Evolutionary conservation across 2,888 invertebrate genomes (phyloP), one percentile per base, ranked within the genome.

Genomic region (Leucophenga montana): DNA sequence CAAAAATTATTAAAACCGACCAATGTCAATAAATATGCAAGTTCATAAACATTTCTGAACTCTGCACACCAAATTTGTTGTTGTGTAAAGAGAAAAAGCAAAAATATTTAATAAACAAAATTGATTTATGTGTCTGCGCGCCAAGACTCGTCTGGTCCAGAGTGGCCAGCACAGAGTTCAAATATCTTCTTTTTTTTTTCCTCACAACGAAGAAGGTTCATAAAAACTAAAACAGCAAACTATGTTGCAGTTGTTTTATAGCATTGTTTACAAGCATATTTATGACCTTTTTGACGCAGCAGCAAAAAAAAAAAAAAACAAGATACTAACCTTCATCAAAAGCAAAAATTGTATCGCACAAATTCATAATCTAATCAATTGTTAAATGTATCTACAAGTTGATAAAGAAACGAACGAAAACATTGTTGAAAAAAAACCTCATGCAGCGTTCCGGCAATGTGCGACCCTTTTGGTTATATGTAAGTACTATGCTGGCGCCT

Each of bases 41-140:
- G 39, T 39, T 39, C 39, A 39, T 39, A 39, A 39, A 39, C 11
- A 39, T 39, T 39, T 39, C 8, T 39, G 9, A 39, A 39, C 39
- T 8, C 39, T 11, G 8, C 39, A 39, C 11, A 39, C 11, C 3
- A 39, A 39, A 39, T 8, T 39, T 27, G 27, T 39, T 39, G 39
- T 39, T 39, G 39, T 39, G 39, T 39, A 39, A 39, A 39, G 11
- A 39, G 9, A 39, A 39, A 39, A 39, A 39, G 8, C 8, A 11
- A 39, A 39, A 39, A 39, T 16, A n/a, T 78, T 79, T 79, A 81
- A 79, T 78, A 81, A 78, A 81, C 78, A 75, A 74, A 78, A 74
- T 79, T 82, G 78, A 82, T 80, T 80, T 78, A 80, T 80, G 82
- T 78, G 80, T 80, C 74, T 74, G 73, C 78, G 74, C 57, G 22